A percentile compares a stretch with the other conserved stretches of the same genome.
Evolutionary conservation across 2,797 vertebrate species (phyloP).

Genomic region (Melanotaenia nigrans): DNA sequence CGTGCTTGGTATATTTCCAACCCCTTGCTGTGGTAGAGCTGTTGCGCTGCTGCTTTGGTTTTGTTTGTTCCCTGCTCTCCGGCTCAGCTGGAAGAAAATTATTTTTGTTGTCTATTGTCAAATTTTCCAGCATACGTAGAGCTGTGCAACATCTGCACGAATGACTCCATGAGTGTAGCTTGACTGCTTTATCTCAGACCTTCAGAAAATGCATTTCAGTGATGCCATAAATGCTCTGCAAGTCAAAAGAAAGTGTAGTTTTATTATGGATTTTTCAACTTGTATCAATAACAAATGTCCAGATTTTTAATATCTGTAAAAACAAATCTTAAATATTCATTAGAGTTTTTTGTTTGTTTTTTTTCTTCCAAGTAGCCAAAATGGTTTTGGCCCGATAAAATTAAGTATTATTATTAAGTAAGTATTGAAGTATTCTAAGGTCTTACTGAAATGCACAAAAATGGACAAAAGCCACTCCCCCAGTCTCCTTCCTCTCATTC

Average conservation of each 20-base stretch:
- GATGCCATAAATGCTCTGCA: not conserved
- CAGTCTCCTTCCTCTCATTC: not conserved
- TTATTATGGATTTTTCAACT: not conserved
- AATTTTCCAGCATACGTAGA: constrained; percentile 28
- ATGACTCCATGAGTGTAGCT: constrained; percentile 28
- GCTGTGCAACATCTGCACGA: constrained; percentile 28
- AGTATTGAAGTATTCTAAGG: not conserved
- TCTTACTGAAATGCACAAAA: not conserved
- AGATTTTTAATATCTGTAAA: not conserved
- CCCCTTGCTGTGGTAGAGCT: constrained; percentile 61
- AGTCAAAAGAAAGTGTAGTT: not conserved
- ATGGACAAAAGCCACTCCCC: not conserved
- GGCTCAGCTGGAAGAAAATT: constrained; percentile 28
- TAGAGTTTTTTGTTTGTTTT: not conserved
- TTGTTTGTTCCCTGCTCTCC: constrained; percentile 33
- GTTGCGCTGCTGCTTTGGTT: constrained; percentile 37
- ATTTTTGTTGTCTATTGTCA: constrained; percentile 29
- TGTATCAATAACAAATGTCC: not conserved
- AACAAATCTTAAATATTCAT: not conserved
- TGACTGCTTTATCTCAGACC: constrained; percentile 9
- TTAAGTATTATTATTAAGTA: no score
- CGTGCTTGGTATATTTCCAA: constrained; percentile 52
- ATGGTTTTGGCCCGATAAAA: not conserved
- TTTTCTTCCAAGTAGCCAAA: not conserved
- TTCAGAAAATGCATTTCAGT: constrained; percentile 7